phyloP scores from a whole-genome alignment of 1,140 invertebrate species.

The Phthorimaea operculella region DNA sequence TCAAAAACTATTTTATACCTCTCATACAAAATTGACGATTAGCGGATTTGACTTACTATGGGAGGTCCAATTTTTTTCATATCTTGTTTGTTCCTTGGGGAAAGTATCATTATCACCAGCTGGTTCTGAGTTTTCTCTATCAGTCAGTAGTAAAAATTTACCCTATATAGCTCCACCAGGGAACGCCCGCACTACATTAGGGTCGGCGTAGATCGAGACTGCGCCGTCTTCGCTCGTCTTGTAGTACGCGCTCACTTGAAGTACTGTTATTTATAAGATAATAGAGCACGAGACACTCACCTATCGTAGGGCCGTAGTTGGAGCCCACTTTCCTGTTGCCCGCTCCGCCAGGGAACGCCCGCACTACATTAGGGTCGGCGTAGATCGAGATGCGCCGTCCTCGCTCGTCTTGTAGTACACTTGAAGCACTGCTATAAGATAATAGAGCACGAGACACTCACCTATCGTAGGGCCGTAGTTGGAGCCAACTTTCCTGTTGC shows the following conservation, averaged over 20 bases:
- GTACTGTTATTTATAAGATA: too few relatives aligned
- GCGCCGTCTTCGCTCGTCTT: constrained; percentile 78
- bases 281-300: too few relatives aligned
- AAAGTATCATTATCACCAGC: too few relatives aligned
- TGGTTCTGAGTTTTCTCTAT: too few relatives aligned
- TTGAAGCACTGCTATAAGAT: too few relatives aligned
- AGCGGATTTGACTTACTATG: too few relatives aligned
- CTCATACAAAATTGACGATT: too few relatives aligned
- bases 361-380: constrained; percentile 68
- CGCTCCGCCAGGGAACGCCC: constrained; percentile 96
- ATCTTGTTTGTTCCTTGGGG: too few relatives aligned
- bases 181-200: constrained; percentile 81
- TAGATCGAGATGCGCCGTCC: constrained; percentile 78
- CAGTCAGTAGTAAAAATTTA: too few relatives aligned
- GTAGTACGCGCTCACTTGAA: too few relatives aligned
- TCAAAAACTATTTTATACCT: too few relatives aligned
- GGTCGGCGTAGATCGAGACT: constrained; percentile 73
- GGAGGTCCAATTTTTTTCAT: too few relatives aligned
- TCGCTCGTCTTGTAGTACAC: constrained; percentile 84
- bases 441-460: constrained; percentile 20
- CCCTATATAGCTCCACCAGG: constrained; percentile 97
- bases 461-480: constrained; percentile 89
- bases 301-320: constrained; percentile 59
- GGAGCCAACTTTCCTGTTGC: constrained; percentile 94
- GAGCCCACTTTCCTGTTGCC: constrained; percentile 96